Evolutionary conservation across 2,888 invertebrate genomes (phyloP), one percentile per base, ranked within the genome.

Genomic region (Drosophila trichaetosa): DNA sequence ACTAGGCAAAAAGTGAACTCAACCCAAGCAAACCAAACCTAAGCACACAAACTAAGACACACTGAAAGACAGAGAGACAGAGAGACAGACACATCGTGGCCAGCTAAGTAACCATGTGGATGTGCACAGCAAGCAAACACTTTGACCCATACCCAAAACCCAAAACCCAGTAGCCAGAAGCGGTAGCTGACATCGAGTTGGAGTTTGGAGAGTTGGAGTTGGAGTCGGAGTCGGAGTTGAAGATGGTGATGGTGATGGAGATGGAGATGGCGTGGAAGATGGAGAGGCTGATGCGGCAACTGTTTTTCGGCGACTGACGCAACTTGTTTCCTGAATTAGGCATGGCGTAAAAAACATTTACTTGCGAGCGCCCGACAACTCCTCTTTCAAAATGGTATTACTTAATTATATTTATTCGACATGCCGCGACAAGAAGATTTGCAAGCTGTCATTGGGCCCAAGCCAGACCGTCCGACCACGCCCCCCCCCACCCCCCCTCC

Each of bases 321-420:
- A 84, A 84, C 74, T 70, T 74, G 82, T 84, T 84, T 84, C 89
- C 84, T 89, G 85, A 87, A 82, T 79, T 77, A 57, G 61, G 58
- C 62, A 65, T 74, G 60, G 60, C 64, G 53, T 21, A 76, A 76
- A 36, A 62, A 60, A 75, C 40, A 61, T 48, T 52, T 52, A 60
- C 38, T 53, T 58, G 48, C 67, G 33, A 27, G 40, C 18, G 21
- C 7, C 18, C 49, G 46, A 46, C 24, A 46, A 46, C 67, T 24
- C 58, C 51, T 46, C 54, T 62, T 46, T 56, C 63, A 61, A 79
- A 71, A 70, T 68, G 70, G 71, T 70, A 83, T 79, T 73, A 74
- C 82, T 70, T 89, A 87, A 85, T 87, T 85, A 82, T 87, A 84
- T 83, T 87, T 82, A 71, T 87, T 79, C 56, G 61, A 57, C 64